Evolutionary conservation across 2,888 invertebrate species (phyloP), one percentile per base, ranked within the genome.

Genomic region (Nomada goodeniana): DNA sequence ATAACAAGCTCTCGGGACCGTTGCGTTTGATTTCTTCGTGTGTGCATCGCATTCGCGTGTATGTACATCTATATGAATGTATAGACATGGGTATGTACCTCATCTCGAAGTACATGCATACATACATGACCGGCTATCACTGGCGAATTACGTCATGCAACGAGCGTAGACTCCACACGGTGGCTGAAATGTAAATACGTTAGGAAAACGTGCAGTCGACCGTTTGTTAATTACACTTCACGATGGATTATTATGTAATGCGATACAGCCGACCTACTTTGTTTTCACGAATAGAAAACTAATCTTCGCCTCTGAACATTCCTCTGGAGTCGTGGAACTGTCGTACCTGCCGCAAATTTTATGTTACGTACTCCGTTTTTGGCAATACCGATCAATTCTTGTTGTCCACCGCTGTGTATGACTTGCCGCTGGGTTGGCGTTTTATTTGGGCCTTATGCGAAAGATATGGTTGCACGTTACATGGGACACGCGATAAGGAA

Each of bases 101-200:
- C 69, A 72, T 73, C 82, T 76, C 69, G 64, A 60, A 72, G 57
- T 72, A 36, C 36, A 36, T 36, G 7, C 7, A 36, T 36, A 7
- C 36, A 36, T 36, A 36, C 36, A 7, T 36, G 55, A 78, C 75
- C 61, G 60, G 64, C 65, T 82, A 78, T 82, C 78, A 75, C 23
- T 67, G 55, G 20, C 20, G 10, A 76, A 65, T 82, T 82, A 63
- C 83, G 82, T 83, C 83, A 83, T 59, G 64, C 72, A 20, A 42
- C 71, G 65, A 75, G 69, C 75, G 65, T 82, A 77, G 82, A 74
- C 83, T 55, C 71, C 59, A 53, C 59, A 53, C 65, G 23, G 65
- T 50, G 50, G 64, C 5, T 68, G 75, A 75, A 83, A 82, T 78
- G 75, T 82, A 78, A 75, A 75, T 77, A 73, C 69, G 74, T 75